Base-by-base conservation (phyloP, 2,797 vertebrate species). In the Phalloptychus januarius region DNA sequence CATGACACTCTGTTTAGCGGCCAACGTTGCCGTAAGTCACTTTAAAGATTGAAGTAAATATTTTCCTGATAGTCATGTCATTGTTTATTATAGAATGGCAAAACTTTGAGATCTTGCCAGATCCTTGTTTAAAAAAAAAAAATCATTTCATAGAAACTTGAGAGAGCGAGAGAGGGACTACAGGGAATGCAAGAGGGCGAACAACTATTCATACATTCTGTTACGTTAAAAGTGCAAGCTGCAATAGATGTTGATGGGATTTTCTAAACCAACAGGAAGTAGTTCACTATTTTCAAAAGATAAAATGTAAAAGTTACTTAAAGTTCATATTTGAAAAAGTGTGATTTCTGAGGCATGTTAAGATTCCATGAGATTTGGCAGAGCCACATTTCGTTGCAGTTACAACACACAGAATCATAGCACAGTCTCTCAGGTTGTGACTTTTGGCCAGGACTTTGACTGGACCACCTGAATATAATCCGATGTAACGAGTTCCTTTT, bases 21-120 rank as follows among this genome's bases (percentile, higher is more conserved):
- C 96, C 96, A 96, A 96, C 97, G 96, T 98, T 97, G 96, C 97
- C 97, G 98, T 98, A 98, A 98, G 97, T 99, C 97, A 98, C 96
- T 98, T 96, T 95, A 95, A 96, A 96, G 96, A 96, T 97, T 97
- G 96, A 98, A 98, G 97, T 99, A 99, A 99, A 99, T 99, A 98
- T 99, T 99, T 98, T 97, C 90, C 97, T 96, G 97, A 96, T 96
- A 96, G 92, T 96, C 97, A 96, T 97, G 96, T 97, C 96, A 97
- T 97, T 99, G 97, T 99, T 99, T 99, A 99, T 98, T 97, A 96
- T 97, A 97, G 95, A 96, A 98, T 97, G 97, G 97, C 97, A 96
- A 96, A 95, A 97, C 95, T 91, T 97, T 96, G 96, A 97, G 97
- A 97, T 97, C 97, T 97, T 96, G 96, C 96, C 97, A 98, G 98